Base-by-base conservation (phyloP, 2,113 vertebrate genomes). In the Gobio gobio region DNA sequence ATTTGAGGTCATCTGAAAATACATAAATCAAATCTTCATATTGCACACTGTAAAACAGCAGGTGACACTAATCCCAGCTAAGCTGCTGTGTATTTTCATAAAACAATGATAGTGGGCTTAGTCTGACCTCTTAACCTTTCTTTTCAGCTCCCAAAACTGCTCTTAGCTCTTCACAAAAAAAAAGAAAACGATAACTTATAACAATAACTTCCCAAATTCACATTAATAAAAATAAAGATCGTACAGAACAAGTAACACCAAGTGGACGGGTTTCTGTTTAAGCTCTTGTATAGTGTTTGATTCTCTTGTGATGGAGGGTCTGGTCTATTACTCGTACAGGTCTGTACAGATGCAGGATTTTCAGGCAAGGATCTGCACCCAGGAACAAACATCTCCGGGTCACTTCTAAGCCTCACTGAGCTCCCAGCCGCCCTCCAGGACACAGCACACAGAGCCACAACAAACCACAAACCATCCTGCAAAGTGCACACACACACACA, bases 41-140 rank as follows among this genome's bases (percentile, higher is more conserved):
- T 78, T 61, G 33, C 58, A 36, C 40, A 79, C 13, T 61, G 18
- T 43, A 6, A 86, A 59, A 63, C 66, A 83, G 33, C 66, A 80
- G 36, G 76, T 86, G 76, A 84, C 85, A 76, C 59, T 83, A 82
- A 70, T 78, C 74, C 61, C 43, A 6, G 29, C 24, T 73, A 74
- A 84, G 24, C 82, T 83, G 40, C 29, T 9, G 78, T 79, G 51
- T 82, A 26, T 81, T 81, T 78, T 68, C 64, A 75, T 54, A 64
- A 84, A 82, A 76, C 77, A 82, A 75, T 70, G 54, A 33, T 29
- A 81, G 26, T 45, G 73, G 45, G 45, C 9, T 76, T 59, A 68
- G n/a, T 18, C 56, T 59, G 78, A 83, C 45, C 20, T 74, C 36
- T 66, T 29, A 87, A 83, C 74, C 72, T 61, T 54, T 73, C 80